Conservation (phyloP, 2,797 vertebrate species). For the Gadopsis marmoratus region DNA sequence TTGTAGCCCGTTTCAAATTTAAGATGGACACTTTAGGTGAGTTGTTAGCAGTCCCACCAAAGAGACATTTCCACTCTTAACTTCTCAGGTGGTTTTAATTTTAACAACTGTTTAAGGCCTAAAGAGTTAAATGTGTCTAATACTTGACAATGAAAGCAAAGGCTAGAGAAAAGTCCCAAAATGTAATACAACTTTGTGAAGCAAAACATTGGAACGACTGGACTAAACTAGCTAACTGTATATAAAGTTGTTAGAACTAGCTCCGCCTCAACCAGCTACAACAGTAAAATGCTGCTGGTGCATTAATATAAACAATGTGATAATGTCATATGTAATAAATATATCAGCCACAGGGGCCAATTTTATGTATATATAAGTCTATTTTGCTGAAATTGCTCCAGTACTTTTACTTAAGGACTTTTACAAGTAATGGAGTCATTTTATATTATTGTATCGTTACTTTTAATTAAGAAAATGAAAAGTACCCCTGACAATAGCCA, state of each 20-base stretch:
- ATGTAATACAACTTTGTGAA: neutral
- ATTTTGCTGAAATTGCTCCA: too few relatives aligned
- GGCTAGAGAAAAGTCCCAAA: neutral
- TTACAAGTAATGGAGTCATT: too few relatives aligned
- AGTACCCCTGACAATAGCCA: neutral
- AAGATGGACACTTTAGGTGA: too few relatives aligned
- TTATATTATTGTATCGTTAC: too few relatives aligned
- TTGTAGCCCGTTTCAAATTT: too few relatives aligned
- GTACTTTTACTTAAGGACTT: neutral
- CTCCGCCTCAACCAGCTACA: neutral
- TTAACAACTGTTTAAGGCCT: neutral
- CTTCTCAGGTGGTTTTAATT: too few relatives aligned
- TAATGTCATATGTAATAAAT: too few relatives aligned
- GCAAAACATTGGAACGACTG: neutral
- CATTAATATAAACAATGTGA: too few relatives aligned
- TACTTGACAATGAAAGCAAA: neutral
- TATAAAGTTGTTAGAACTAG: neutral
- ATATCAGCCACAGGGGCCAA: neutral
- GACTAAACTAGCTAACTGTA: neutral
- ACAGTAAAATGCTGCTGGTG: too few relatives aligned
- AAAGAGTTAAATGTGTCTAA: neutral
- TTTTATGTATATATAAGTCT: neutral
- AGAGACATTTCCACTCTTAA: too few relatives aligned
- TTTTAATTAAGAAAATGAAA: neutral
- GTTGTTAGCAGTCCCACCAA: too few relatives aligned